Base-by-base conservation (phyloP, 2,113 vertebrate genomes). In the Hippocampus guttulatus region DNA sequence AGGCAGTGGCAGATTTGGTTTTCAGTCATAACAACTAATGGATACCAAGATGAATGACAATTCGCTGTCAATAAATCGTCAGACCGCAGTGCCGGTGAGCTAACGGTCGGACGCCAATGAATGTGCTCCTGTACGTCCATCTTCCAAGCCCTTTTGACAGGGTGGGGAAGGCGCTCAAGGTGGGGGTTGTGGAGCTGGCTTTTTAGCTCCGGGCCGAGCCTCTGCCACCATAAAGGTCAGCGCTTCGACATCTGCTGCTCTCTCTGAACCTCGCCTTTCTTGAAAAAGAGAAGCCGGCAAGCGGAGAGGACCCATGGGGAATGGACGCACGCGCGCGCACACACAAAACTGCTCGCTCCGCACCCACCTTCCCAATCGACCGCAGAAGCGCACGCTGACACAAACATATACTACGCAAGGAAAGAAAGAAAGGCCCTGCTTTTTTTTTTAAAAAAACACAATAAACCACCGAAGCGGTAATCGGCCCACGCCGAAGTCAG, bases 171-270 rank as follows among this genome's bases (percentile, higher is more conserved):
- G 62, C 71, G 69, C 41, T 70, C 33, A n/a, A 30, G 61, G 63
- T 71, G 52, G 49, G 12, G 71, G 78, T 69, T 55, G 66, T 30
- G 23, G 8, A 74, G 76, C 57, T 75, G 75, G 81, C 83, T 88
- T 90, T 89, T 84, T 38, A 88, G 85, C 85, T 84, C 80, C 52
- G 74, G 83, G 75, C 82, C 33, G 25, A 81, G 84, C 82, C 79
- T 79, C 76, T 77, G 84, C 85, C 85, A 85, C 84, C 83, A 85
- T 81, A 90, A 91, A 90, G 90, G 90, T 91, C 88, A 89, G 83
- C 51, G 85, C 86, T 76, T 85, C 70, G 79, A 90, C 90, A 91
- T 91, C 90, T 91, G 90, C 85, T 88, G 81, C 87, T 82, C 77
- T 77, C 82, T 88, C 83, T 88, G 87, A 89, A 83, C 82, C 87